Base-by-base conservation (phyloP, 1,140 invertebrate genomes). In the Andricus grossulariae region DNA sequence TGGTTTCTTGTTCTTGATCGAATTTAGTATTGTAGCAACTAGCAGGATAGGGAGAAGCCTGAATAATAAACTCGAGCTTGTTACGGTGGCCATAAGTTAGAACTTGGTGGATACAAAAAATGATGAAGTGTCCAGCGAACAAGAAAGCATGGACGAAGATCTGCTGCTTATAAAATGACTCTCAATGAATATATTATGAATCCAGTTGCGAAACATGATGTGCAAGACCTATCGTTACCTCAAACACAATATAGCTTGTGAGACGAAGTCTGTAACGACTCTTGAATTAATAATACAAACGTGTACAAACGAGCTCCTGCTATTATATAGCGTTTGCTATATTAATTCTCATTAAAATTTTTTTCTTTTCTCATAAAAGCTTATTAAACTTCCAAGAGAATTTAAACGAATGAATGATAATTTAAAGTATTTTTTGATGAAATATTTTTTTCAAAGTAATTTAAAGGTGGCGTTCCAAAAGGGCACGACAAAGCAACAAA, bases 111-210 rank as follows among this genome's bases (percentile, higher is more conserved):
- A 25, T 19, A 55, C 18, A 55, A 55, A 32, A 32, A 32, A 32
- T 32, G 25, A 25, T 55, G 5, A 55, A 11, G 54, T 54, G 51
- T 54, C 51, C 15, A n/a, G 12, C 3, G 51, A 55, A 55, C 18
- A 55, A 55, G 54, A 55, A 19, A 25, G 18, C 54, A 32, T 32
- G 2, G 2, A 54, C 52, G 52, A 54, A 54, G n/a, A 54, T 18
- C 16, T 54, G 54, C 54, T 12, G 8, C 54, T 19, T 55, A n/a
- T n/a, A 55, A 55, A 55, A 19, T 19, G 54, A 55, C 54, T 55
- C 11, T 55, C 54, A 55, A 55, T 55, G 18, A 55, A 55, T 55
- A 55, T 55, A 7, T 55, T 55, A 55, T 55, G 54, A 55, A 55
- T 55, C n/a, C 6, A 55, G 54, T 55, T 55, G 54, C 18, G 54